Conservation (phyloP, 1,140 invertebrate genomes). For the Plectrocnemia conspersa region DNA sequence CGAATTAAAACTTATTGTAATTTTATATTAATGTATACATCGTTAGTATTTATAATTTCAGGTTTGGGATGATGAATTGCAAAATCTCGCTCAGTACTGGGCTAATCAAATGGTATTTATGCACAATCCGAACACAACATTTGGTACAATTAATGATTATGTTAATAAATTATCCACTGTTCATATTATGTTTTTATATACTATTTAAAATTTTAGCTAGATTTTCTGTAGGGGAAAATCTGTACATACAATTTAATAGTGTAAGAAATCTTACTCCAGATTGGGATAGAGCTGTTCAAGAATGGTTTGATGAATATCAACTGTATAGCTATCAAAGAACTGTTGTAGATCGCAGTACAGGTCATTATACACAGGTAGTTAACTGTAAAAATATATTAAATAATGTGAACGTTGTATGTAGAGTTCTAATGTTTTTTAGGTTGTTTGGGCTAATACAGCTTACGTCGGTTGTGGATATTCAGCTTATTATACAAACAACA, state of each 20-base stretch:
- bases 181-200: background rate
- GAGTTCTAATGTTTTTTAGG: background rate
- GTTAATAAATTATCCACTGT: background rate
- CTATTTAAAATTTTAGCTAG: constrained; percentile 4
- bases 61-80: background rate
- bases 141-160: background rate
- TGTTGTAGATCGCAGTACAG: background rate
- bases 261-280: background rate
- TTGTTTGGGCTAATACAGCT: constrained; percentile 10
- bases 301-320: constrained; percentile 12
- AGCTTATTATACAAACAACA: background rate
- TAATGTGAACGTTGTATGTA: background rate
- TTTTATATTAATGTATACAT: background rate
- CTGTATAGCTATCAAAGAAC: background rate
- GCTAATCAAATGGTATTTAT: constrained; percentile 8
- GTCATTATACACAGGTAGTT: constrained; percentile 10
- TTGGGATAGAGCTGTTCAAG: constrained; percentile 3
- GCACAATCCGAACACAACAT: background rate
- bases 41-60: background rate
- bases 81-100: constrained; percentile 13
- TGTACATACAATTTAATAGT: background rate
- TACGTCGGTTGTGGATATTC: constrained; percentile 13
- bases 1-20: background rate
- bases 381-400: background rate
- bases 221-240: constrained; percentile 8